phyloP scores from a whole-genome alignment of 2,113 vertebrate genomes.

The Spizaetus ornatus region DNA sequence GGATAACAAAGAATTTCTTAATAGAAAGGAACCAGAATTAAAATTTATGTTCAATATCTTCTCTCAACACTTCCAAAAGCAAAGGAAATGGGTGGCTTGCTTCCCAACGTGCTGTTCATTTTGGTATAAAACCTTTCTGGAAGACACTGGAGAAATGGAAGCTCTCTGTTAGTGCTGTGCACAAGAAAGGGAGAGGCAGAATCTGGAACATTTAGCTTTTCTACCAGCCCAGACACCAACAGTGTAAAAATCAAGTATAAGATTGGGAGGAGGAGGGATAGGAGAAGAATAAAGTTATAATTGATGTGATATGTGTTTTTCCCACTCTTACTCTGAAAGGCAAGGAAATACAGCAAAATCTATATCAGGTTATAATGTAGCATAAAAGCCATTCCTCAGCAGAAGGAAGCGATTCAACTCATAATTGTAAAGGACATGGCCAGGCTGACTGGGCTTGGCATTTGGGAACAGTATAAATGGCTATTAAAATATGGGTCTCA shows the following conservation, averaged over 20 bases:
- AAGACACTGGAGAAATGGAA: neutral
- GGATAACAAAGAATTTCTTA: neutral
- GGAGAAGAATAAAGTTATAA: neutral
- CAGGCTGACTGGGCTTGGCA: neutral
- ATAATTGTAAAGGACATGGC: neutral
- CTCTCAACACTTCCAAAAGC: neutral
- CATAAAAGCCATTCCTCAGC: neutral
- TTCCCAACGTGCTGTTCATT: neutral
- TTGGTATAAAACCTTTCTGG: neutral
- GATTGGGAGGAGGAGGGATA: neutral
- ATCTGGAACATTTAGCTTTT: neutral
- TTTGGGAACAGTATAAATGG: neutral
- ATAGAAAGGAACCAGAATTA: neutral
- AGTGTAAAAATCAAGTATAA: neutral
- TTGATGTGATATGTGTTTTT: neutral
- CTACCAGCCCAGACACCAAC: neutral
- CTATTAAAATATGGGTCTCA: neutral
- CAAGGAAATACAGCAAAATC: slow-evolving; percentile 10
- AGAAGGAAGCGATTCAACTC: neutral
- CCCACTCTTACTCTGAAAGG: neutral
- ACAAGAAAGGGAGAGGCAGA: neutral
- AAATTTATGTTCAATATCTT: neutral
- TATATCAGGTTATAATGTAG: neutral
- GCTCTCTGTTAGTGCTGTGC: neutral
- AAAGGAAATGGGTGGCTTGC: neutral